Evolutionary conservation across 2,888 invertebrate genomes (phyloP), one percentile per base, ranked within the genome.

Genomic region (Lottia gigantea): DNA sequence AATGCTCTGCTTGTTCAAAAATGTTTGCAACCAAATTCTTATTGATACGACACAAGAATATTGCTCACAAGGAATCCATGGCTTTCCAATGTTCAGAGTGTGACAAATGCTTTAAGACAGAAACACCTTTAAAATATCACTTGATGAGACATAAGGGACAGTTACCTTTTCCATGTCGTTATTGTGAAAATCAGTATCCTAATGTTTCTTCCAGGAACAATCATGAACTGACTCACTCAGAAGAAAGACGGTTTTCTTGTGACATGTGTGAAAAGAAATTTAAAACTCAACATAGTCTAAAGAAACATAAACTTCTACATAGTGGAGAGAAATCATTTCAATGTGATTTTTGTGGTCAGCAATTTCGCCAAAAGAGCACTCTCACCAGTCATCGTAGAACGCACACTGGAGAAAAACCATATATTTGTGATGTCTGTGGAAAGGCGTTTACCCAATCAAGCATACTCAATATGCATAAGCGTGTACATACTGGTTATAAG

Each of bases 261-360:
- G 26, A 19, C 11, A 19, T 64, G 11, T 64, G 64, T 45, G 45
- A 45, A 11, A 64, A 64, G 26, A 45, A 64, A 26, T 64, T 64
- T 26, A 64, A 40, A 26, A 31, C 31, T 0, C 40, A 19, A 45
- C 26, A 64, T 26, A 31, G 45, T 45, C 64, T 64, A 0, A 64
- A 31, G 12, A 45, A 31, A 40, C 64, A 64, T 14, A 31, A 40
- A 25, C 64, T 64, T 11, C n/a, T 64, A 40, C 64, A 64, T 45
- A 14, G n/a, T 25, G 25, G 25, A 16, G 64, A 64, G 31, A 31
- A 45, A 16, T n/a, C 23, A 12, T 45, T 40, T 26, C 31, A 45
- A 14, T 64, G 64, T 6, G 64, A 64, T 40, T 45, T 40, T n/a
- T 64, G 64, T 26, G 64, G 45, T 64, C 31, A 64, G 40, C 31